Conservation (phyloP, 2,797 vertebrate species). For the Onychomys leucogaster region DNA sequence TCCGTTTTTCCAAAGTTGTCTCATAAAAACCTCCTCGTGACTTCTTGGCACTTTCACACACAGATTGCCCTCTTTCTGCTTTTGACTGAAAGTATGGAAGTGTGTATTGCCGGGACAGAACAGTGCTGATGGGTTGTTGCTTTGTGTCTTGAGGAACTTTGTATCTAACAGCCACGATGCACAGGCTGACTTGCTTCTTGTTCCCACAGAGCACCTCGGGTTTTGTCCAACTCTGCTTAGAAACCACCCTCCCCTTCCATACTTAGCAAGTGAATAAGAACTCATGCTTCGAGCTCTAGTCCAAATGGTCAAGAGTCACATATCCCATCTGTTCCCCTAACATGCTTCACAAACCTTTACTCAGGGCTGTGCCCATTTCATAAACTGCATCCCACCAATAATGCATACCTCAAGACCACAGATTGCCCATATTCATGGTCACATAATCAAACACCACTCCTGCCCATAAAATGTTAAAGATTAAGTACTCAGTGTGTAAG, state of each 20-base stretch:
- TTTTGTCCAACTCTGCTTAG: slow-evolving; percentile 3
- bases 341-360: not conserved
- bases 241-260: not conserved
- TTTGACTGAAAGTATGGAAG: slow-evolving; percentile 8
- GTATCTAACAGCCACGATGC: not conserved
- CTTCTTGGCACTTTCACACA: slow-evolving; percentile 46
- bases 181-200: not conserved
- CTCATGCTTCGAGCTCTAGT: not conserved
- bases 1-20: slow-evolving; percentile 15
- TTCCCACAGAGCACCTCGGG: not conserved
- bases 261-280: slow-evolving; percentile 41
- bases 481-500: not conserved
- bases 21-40: slow-evolving; percentile 54
- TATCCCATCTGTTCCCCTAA: not conserved
- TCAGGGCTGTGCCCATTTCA: not conserved
- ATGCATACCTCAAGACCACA: not conserved
- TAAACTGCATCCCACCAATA: slow-evolving; percentile 3
- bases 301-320: not conserved
- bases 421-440: not conserved
- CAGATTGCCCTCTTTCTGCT: not conserved
- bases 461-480: slow-evolving; percentile 39
- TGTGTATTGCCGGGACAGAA: not conserved
- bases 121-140: not conserved
- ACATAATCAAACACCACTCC: not conserved
- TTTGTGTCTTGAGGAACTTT: not conserved